Evolutionary conservation across 2,888 invertebrate genomes (phyloP), one percentile per base, ranked within the genome.

Genomic region (Rotaria macrura): DNA sequence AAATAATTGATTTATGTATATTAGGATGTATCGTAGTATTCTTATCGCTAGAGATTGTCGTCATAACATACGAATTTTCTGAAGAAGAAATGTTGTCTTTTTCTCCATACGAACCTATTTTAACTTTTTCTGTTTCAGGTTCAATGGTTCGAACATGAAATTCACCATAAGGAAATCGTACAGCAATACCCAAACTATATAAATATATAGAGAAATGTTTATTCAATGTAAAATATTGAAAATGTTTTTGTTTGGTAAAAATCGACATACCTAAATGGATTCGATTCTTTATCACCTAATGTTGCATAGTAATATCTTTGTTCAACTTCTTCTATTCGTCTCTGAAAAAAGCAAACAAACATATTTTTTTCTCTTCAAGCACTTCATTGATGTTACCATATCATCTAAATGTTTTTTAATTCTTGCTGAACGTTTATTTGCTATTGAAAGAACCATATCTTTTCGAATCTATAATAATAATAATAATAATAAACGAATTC

Each of bases 91-190:
- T 43, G 5, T 10, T 43, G 5, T 43, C 10, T 43, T 5, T 43
- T 43, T 43, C 10, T 47, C 12, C 14, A 9, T 47, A 52, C 52
- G 5, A 43, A 84, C 84, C 84, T 84, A 7, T 84, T 84, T 84
- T 34, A 52, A 34, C 43, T 49, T 52, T 84, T 34, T 52, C 54
- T 38, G 38, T 52, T 9, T 52, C 5, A 20, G 54, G 52, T 38
- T 54, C 84, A 43, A 20, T 52, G 7, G 84, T 54, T 49, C 49
- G 34, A 54, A 84, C 52, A 38, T 12, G 40, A 54, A 12, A 84
- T 84, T 84, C 84, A 84, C 84, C 84, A 52, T 84, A 84, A 23
- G 84, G 84, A 43, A 52, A 84, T 12, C 84, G 84, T 29, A 84
- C 10, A 34, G 14, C 84, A 84, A 84, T 84, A 38, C 84, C 84